Conservation (phyloP, 2,797 vertebrate genomes). For the Loris lydekkerianus region DNA sequence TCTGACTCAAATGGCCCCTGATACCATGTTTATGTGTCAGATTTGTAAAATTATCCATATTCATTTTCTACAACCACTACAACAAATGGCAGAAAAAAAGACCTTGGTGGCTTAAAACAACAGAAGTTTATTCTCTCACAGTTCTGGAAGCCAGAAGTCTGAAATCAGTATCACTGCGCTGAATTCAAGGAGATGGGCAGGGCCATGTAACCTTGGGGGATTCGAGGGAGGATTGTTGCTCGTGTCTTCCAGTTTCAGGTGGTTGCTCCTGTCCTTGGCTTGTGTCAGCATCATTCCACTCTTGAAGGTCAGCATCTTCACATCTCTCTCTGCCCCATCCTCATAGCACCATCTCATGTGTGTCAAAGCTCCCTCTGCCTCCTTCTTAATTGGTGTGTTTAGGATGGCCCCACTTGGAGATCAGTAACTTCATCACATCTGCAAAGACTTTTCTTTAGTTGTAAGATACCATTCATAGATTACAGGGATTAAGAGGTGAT, state of each 20-base stretch:
- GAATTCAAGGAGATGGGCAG: not conserved
- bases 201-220: not conserved
- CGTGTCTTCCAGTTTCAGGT: not conserved
- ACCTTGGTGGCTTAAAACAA: not conserved
- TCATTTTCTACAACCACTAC: not conserved
- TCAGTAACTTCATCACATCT: not conserved
- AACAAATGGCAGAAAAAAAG: not conserved
- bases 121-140: not conserved
- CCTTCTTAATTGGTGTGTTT: not conserved
- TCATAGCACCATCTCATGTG: no score
- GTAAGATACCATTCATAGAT: not conserved
- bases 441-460: no score
- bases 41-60: not conserved
- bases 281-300: fast-evolving
- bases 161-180: not conserved
- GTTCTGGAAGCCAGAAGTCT: not conserved
- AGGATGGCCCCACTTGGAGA: not conserved
- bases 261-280: no score
- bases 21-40: fast-evolving
- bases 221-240: fast-evolving
- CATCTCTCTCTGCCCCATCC: not conserved
- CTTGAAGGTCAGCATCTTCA: not conserved
- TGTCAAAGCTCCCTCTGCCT: not conserved
- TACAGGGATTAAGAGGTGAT: not conserved
- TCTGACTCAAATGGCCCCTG: not conserved